Percentiles rank a stretch among this genome's conserved stretches.
These are phyloP conservation scores for Halcyon badia DNA, from an alignment of 2,797 vertebrate genomes.

Conservation along the genomic window DNA sequence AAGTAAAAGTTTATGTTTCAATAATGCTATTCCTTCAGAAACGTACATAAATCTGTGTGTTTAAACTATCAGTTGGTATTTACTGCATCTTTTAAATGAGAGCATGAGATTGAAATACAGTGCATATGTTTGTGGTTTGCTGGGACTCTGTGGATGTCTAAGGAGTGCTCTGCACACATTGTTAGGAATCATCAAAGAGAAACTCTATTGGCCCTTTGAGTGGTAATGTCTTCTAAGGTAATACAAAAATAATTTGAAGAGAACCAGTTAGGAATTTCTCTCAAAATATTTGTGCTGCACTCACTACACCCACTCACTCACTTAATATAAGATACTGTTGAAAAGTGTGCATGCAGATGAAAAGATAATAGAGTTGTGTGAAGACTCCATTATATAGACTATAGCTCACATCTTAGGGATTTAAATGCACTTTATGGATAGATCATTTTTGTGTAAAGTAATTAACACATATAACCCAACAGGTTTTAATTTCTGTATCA, in stretches of 20 bases:
- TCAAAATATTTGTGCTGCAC: conserved; percentile 50
- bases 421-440: not conserved
- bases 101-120: not conserved
- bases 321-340: conserved; percentile 1
- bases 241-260: conserved; percentile 3
- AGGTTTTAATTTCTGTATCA: not conserved
- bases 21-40: not conserved
- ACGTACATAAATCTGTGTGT: not conserved
- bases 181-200: not conserved
- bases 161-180: not conserved
- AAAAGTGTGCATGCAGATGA: not conserved
- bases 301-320: not conserved
- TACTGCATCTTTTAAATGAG: not conserved
- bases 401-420: not conserved
- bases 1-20: not conserved
- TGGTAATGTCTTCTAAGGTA: not conserved
- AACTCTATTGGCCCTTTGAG: not conserved
- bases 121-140: not conserved
- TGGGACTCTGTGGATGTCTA: not conserved
- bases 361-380: conserved; percentile 3
- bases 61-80: not conserved
- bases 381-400: not conserved
- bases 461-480: not conserved
- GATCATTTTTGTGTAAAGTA: not conserved
- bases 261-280: conserved; percentile 34